Evolutionary conservation across 2,888 invertebrate genomes (phyloP), one percentile per base, ranked within the genome.

Genomic region (Nomada fabriciana): DNA sequence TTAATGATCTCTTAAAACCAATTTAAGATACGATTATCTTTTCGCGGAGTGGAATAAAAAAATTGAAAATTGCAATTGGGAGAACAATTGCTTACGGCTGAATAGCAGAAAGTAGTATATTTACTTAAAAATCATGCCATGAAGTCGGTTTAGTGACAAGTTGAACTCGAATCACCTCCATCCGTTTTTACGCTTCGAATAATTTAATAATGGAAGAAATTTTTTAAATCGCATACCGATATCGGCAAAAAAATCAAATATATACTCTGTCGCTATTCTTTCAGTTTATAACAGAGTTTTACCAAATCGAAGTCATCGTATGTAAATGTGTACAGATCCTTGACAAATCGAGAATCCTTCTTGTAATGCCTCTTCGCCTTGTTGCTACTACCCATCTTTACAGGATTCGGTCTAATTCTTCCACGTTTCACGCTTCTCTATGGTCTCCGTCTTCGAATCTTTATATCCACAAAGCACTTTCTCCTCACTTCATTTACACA

Each of bases 281-380:
- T 47, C 25, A 36, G 1, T 23, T 29, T 43, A 18, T 15, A 23
- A 1, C 11, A 13, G 60, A 60, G 36, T 13, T 93, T 93, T 90
- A 93, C 93, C 78, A 91, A 84, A 85, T 93, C 93, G 73, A 91
- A 91, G 80, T 97, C 97, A 91, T 97, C 97, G 93, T 97, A 98
- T 69, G 97, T 97, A 90, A 98, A 95, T 68, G 97, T 98, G 92
- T 98, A 98, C 84, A 98, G 95, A 95, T 98, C 97, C 91, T 96
- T 95, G 81, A 98, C 95, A 94, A 97, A 98, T 89, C 97, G 95
- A 63, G 97, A 97, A 92, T 98, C 98, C 94, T 98, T 97, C 94
- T 98, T 98, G 93, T 98, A 98, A 94, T 97, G 97, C 36, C 89
- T 88, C 47, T 87, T 86, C 29, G 86, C 73, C 23, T 91, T 91